These are phyloP conservation scores for Listrodromus nycthemerus DNA, from an alignment of 2,888 invertebrate genomes.

Conservation along the genomic window DNA sequence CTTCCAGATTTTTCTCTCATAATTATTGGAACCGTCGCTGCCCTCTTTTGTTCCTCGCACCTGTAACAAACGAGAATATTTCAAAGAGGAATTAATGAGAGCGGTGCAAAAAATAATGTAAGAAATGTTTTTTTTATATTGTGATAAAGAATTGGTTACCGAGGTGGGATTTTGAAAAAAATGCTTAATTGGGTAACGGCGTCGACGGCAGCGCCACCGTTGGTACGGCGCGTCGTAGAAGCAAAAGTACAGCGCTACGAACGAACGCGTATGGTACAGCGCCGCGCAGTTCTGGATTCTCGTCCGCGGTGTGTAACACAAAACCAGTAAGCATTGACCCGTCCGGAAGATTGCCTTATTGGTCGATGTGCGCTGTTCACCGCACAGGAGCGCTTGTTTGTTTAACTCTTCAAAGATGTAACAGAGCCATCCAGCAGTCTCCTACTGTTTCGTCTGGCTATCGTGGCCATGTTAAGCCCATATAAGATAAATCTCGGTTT, in stretches of 20 bases:
- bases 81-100: not conserved
- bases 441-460: not conserved
- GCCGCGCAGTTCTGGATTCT: constrained; percentile 33
- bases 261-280: constrained; percentile 1
- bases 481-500: constrained; percentile 45
- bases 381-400: constrained; percentile 73
- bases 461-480: constrained; percentile 42
- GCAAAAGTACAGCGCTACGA: constrained; percentile 5
- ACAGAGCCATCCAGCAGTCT: constrained; percentile 18
- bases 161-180: not conserved
- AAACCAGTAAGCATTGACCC: constrained; percentile 83
- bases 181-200: not conserved
- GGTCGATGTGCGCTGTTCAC: constrained; percentile 74
- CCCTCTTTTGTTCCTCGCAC: constrained; percentile 3
- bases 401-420: constrained; percentile 74
- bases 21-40: constrained; percentile 67
- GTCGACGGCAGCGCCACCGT: constrained; percentile 64
- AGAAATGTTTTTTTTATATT: no score
- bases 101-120: not conserved
- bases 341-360: constrained; percentile 81
- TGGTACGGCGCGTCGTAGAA: constrained; percentile 19
- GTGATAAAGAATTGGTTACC: not conserved
- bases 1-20: constrained; percentile 79
- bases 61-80: constrained; percentile 48
- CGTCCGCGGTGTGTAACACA: constrained; percentile 74